Base-by-base conservation (phyloP, 1,140 invertebrate genomes). In the Elysia chlorotica region DNA sequence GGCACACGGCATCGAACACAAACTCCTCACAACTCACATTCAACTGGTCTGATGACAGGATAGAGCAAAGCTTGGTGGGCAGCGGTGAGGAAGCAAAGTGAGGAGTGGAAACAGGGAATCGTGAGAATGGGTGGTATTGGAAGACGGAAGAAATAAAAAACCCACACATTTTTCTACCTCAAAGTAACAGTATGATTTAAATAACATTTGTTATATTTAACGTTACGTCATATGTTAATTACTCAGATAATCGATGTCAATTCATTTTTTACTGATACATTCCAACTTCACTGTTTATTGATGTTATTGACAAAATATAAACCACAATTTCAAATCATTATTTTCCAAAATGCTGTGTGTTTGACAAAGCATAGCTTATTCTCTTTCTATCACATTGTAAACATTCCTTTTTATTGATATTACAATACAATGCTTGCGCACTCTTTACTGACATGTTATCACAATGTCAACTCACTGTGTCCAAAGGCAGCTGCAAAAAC, bases 11-110 rank as follows among this genome's bases (percentile, higher is more conserved):
- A n/a, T n/a, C n/a, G n/a, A n/a, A n/a, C n/a, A n/a, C n/a, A n/a
- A 97, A 94, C 86, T 99, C 96, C 89, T 99, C 97, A 31, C 93
- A 94, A 79, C 95, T 91, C 5, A 99, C 95, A 88, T 99, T 98
- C 2, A 99, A 90, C 87, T 98, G 95, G 87, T 99, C 97, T 76
- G 93, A 95, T n/a, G 94, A 93, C 79, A 99, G 95, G 73, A 99
- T 96, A 21, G 37, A 56, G 63, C 71, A 73, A 5, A 73, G 63
- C 88, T 98, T 96, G n/a, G 14, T 23, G 36, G 30, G 4, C n/a
- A 14, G 10, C 41, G n/a, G 10, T 14, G 41, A 14, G n/a, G n/a
- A n/a, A n/a, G n/a, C n/a, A n/a, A n/a, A n/a, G n/a, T n/a, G n/a
- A n/a, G n/a, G n/a, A n/a, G n/a, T n/a, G n/a, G n/a, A n/a, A n/a